Evolutionary conservation across 1,140 invertebrate species (phyloP), one percentile per base, ranked within the genome.

Genomic region (Tribolium madens): DNA sequence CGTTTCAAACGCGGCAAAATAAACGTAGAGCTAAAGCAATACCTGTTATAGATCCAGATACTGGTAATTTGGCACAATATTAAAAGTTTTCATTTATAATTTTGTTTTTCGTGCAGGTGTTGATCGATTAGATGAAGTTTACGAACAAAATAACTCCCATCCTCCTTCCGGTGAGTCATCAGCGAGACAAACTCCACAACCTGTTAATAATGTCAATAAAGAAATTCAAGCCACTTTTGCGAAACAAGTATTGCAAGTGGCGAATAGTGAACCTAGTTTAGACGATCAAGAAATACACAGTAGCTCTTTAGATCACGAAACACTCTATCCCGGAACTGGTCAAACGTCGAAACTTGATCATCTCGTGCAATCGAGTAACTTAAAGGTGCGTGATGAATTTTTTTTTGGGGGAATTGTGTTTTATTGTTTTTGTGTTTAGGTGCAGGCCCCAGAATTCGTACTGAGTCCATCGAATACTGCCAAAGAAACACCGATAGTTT

Each of bases 401-500:
- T 26, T 26, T 36, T 53, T 76, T 31, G 26, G 6, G 26, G 6
- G 2, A 50, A 48, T 48, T 18, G 50, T 68, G 79, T 77, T n/a
- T n/a, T n/a, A n/a, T n/a, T n/a, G n/a, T 73, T 53, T 15, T 81
- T 84, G 7, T n/a, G n/a, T n/a, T n/a, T 71, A 85, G 84, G 79
- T 78, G 36, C 76, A 81, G 46, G 81, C 81, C 13, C 85, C 84
- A 75, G 85, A 86, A 80, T 86, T 86, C 68, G 76, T 84, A 26
- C 76, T 78, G 33, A 53, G 15, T 57, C 53, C 73, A 33, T 60
- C 76, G 69, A 70, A 75, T 69, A 75, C 77, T 77, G 74, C 76
- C 78, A 84, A 84, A 81, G 84, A 85, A 74, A 80, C 82, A 1
- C 85, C 85, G 6, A 83, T 86, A 52, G 85, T 86, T 10, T 86